Evolutionary conservation across 2,888 invertebrate species (phyloP), one percentile per base, ranked within the genome.

Genomic region (Oscheius sp.): DNA sequence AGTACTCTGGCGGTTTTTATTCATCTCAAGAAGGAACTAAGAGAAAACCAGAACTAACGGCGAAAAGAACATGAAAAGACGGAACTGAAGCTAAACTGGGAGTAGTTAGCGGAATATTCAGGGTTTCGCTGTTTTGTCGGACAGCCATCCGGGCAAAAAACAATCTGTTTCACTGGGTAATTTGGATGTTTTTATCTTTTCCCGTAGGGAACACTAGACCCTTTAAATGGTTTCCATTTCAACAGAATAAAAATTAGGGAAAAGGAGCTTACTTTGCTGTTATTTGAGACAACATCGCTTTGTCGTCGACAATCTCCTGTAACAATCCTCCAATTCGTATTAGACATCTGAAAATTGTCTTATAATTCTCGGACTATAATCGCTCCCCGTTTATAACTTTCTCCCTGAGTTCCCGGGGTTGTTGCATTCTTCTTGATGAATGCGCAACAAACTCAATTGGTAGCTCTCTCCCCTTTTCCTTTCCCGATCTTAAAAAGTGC

Each of bases 401-500:
- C 16, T 5, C 18, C 29, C 35, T 59, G 5, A n/a, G n/a, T 9
- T 9, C 35, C 35, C 35, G 35, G 35, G 35, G 35, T 35, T 35
- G 35, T 59, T 59, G 21, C 35, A 59, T 35, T 35, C 59, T 18
- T 12, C 41, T n/a, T 21, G 45, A 61, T 61, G 41, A 61, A 61
- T 61, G 45, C 61, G 21, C 45, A 43, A 18, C 61, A 61, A 61
- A 61, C 61, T 61, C 61, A 61, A 61, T 61, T 61, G 61, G 61
- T 61, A 25, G 61, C 41, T 52, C 43, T 41, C 43, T 2, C n/a
- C 7, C 2, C 3, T 45, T 18, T 35, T 35, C 9, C 35, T 35
- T 35, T 35, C 35, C 35, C n/a, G n/a, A n/a, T n/a, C 5, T 35
- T 9, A 35, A 35, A 66, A 52, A 52, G 49, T 66, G 66, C 66